Evolutionary conservation across 2,113 vertebrate genomes (phyloP), one percentile per base, ranked within the genome.

Genomic region (Choloepus hoffmanni): DNA sequence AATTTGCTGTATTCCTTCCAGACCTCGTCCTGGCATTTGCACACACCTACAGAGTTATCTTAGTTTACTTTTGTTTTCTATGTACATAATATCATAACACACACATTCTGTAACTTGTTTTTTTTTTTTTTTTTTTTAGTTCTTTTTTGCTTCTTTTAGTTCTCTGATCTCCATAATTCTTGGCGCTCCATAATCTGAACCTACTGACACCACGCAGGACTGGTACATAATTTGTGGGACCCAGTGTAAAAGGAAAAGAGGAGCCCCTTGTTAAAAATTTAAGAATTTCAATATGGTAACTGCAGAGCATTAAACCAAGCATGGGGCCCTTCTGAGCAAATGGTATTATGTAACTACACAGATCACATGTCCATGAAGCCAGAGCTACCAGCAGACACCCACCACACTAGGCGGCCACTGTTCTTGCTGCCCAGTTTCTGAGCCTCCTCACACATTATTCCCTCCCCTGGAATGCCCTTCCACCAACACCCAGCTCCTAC

Each of bases 221-320:
- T 40, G 40, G 26, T 72, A 68, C 48, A 60, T 48, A 77, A 78
- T 90, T 85, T 90, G 12, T 19, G 33, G 50, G 10, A 62, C 13
- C 48, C 24, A 33, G 13, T 50, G 40, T 19, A 85, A 60, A 94
- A 74, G 48, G 13, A 73, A 86, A 86, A 73, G n/a, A 55, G 10
- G 55, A 15, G 36, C 26, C 30, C 7, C 58, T 82, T 48, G 55
- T 45, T 81, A 10, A 86, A 86, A 90, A 79, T 81, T 53, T 45
- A 81, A 63, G 43, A 92, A 65, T 82, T 88, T 94, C 67, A 94
- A 94, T 24, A 82, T 88, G 45, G 36, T 12, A 45, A 60, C 16
- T 73, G 73, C 16, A 48, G 68, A 84, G 68, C 21, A 65, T 30
- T 45, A 83, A 94, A 73, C 24, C 77, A 65, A 67, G 53, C 24